phyloP scores from a whole-genome alignment of 1,140 invertebrate species.

The Euwallacea similis region DNA sequence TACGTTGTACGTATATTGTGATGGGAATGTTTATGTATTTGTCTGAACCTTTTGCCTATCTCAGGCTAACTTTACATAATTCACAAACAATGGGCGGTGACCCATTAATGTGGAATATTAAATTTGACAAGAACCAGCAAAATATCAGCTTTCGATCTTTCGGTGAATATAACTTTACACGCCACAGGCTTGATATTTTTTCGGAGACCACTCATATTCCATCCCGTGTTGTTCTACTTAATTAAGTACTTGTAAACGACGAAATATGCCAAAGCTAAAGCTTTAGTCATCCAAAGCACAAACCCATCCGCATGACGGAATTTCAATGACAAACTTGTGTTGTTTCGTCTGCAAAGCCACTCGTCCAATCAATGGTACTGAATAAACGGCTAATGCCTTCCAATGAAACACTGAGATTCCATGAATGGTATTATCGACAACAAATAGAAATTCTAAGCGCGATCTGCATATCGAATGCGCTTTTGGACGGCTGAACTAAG shows the following conservation, averaged over 20 bases:
- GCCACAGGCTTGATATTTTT: neutral
- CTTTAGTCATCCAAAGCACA: slow-evolving; percentile 7
- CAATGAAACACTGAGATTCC: slow-evolving; percentile 33
- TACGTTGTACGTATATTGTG: no score
- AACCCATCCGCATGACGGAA: neutral
- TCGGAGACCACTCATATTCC: neutral
- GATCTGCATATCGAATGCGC: slow-evolving; percentile 18
- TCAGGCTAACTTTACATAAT: neutral
- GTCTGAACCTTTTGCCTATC: no score
- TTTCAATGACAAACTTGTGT: slow-evolving; percentile 10
- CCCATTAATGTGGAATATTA: neutral
- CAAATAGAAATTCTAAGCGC: slow-evolving; percentile 7
- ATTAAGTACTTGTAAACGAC: no score
- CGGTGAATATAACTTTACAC: slow-evolving; percentile 5
- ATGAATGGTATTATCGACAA: slow-evolving; percentile 33
- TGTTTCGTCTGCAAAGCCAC: slow-evolving; percentile 20
- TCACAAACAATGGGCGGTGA: neutral
- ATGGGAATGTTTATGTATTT: no score
- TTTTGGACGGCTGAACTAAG: slow-evolving; percentile 6
- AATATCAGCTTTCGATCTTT: slow-evolving; percentile 7
- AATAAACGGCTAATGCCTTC: slow-evolving; percentile 18
- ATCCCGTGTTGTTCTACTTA: no score
- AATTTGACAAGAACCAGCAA: slow-evolving; percentile 10
- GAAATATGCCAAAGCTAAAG: neutral
- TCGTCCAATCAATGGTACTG: slow-evolving; percentile 19